Base-by-base conservation (phyloP, 2,888 invertebrate species). In the Rotaria magnacalcarata region DNA sequence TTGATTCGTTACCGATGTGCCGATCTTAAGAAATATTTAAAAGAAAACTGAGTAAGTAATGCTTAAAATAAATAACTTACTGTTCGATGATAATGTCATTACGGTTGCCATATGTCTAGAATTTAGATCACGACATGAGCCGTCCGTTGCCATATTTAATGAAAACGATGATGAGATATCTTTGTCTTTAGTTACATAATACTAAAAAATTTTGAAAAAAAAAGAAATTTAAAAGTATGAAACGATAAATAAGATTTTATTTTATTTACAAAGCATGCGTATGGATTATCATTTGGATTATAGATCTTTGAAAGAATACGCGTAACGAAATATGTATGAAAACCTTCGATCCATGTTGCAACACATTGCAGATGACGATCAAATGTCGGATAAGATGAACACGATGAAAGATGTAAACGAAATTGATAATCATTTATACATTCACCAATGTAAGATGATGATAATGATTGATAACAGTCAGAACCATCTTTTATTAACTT, bases 271-370 rank as follows among this genome's bases (percentile, higher is more conserved):
- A 80, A 80, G 19, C 80, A 80, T 14, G 80, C 80, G n/a, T 80
- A 80, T 34, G 34, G 67, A 34, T 34, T 67, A 34, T 67, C 34
- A 34, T 27, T 67, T 24, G 34, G 11, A 16, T 27, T 7, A n/a
- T 67, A 5, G 21, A 7, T 21, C 19, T 67, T 67, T 5, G 67
- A 67, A 34, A 67, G 67, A n/a, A 80, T 80, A n/a, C 47, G 80
- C 3, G 80, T 47, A 43, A 47, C 80, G 47, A 80, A 80, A 80
- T 80, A 80, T 41, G 47, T 80, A n/a, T 80, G 80, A 80, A 80
- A 80, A 80, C 80, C 80, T 47, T 80, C 80, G 0, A 47, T 80
- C 80, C 80, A 80, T 47, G 47, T 80, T 47, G 24, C 80, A 47
- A 80, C 80, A 47, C 80, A 80, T 24, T 47, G 1, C 11, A 80